Conservation (phyloP, 1,140 invertebrate genomes). For the Physella acuta region DNA sequence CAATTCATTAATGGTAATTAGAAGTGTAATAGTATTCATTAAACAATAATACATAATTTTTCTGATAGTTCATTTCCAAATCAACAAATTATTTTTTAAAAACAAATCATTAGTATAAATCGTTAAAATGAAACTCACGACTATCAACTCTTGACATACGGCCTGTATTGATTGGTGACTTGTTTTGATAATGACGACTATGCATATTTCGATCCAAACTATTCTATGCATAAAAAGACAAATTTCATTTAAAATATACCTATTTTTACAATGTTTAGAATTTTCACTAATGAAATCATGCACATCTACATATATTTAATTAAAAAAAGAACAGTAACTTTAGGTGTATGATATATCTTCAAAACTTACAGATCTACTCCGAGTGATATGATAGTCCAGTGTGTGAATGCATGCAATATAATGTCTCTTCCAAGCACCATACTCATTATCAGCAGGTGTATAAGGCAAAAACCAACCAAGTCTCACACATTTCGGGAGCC, state of each 20-base stretch:
- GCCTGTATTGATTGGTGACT: conserved; percentile 27
- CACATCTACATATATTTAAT: no score
- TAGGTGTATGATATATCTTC: neutral
- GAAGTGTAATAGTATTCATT: no score
- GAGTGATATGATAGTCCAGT: conserved; percentile 34
- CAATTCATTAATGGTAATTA: no score
- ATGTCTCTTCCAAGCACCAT: conserved; percentile 56
- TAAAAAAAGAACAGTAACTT: neutral
- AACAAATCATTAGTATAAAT: neutral
- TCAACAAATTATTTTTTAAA: neutral
- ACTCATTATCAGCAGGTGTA: conserved; percentile 52
- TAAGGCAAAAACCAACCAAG: conserved; percentile 57
- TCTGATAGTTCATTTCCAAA: no score
- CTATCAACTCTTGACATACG: conserved; percentile 37
- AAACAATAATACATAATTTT: no score
- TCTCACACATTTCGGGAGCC: conserved; percentile 57
- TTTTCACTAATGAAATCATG: no score
- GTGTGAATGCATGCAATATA: conserved; percentile 51
- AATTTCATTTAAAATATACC: no score
- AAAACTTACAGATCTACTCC: conserved; percentile 21
- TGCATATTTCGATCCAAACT: conserved; percentile 9
- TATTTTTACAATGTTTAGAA: no score
- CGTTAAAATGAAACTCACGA: conserved; percentile 33
- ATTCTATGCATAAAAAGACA: no score
- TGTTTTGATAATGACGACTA: conserved; percentile 9